These are phyloP conservation scores for Actenoides lindsayi DNA, from an alignment of 2,113 vertebrate genomes.

Conservation along the genomic window DNA sequence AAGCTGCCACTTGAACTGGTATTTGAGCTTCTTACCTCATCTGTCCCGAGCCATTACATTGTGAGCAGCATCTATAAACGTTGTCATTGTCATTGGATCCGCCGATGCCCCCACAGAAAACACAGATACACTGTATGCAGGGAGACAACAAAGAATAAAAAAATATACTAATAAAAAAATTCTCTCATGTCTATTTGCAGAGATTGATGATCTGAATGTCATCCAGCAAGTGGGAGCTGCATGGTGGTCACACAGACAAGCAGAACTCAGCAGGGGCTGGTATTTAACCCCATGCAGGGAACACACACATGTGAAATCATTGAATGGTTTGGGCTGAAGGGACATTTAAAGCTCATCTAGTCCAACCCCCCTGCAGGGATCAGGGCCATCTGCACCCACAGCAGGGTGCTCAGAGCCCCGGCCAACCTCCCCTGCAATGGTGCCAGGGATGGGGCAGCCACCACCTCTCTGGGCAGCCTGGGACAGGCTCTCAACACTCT, in stretches of 20 bases:
- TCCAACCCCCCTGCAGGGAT: neutral
- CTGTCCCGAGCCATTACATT: neutral
- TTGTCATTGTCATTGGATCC: rapidly evolving
- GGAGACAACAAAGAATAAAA: neutral
- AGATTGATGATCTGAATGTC: neutral
- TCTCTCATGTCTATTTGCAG: neutral
- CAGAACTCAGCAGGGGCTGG: neutral
- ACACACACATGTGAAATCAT: no score
- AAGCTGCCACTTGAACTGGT: neutral
- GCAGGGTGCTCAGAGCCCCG: no score
- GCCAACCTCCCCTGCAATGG: neutral
- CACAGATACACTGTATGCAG: neutral
- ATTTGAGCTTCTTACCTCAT: neutral
- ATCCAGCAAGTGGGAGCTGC: no score
- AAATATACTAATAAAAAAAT: neutral
- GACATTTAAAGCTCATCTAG: neutral
- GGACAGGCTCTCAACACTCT: neutral
- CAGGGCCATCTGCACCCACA: neutral
- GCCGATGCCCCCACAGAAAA: neutral
- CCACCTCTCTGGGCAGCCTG: neutral
- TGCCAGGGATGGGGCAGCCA: neutral
- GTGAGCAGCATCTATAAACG: neutral
- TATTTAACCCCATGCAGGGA: neutral
- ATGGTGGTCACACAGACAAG: rapidly evolving
- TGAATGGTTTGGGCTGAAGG: neutral